These are phyloP conservation scores for Gila robusta DNA, from an alignment of 2,797 vertebrate species.

Conservation along the genomic window DNA sequence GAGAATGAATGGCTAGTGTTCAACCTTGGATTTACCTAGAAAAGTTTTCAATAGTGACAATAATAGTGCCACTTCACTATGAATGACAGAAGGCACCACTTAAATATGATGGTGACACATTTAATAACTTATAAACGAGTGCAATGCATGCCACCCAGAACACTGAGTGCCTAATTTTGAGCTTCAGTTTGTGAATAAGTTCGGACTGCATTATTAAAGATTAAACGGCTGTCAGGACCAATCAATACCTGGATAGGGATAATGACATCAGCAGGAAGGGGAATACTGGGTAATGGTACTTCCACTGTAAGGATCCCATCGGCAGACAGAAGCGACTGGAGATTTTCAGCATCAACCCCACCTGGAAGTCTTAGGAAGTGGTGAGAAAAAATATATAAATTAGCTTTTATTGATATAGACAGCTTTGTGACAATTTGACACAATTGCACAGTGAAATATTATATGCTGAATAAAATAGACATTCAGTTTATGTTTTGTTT, in stretches of 20 bases:
- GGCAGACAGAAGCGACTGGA: constrained; percentile 71
- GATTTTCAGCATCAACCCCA: constrained; percentile 66
- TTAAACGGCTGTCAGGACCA: constrained; percentile 18
- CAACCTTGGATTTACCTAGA: neutral
- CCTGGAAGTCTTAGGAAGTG: constrained; percentile 74
- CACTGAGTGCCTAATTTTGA: constrained; percentile 1
- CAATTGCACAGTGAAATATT: neutral
- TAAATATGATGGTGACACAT: neutral
- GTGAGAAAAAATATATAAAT: constrained; percentile 13
- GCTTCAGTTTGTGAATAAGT: neutral
- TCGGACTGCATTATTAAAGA: constrained; percentile 7
- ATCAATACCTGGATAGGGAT: constrained; percentile 78
- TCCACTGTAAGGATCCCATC: constrained; percentile 80
- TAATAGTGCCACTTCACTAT: neutral
- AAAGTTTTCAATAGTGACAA: constrained; percentile 29
- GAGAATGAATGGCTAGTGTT: neutral
- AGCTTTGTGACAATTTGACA: neutral
- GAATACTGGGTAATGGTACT: constrained; percentile 68
- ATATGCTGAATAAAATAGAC: neutral
- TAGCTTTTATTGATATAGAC: neutral
- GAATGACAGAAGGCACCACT: constrained; percentile 12
- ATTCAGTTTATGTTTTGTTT: neutral
- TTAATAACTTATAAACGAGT: constrained; percentile 5
- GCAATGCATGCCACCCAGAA: neutral
- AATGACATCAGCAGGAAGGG: constrained; percentile 63